Base-by-base conservation (phyloP, 2,113 vertebrate genomes). In the Pelmatolapia mariae region DNA sequence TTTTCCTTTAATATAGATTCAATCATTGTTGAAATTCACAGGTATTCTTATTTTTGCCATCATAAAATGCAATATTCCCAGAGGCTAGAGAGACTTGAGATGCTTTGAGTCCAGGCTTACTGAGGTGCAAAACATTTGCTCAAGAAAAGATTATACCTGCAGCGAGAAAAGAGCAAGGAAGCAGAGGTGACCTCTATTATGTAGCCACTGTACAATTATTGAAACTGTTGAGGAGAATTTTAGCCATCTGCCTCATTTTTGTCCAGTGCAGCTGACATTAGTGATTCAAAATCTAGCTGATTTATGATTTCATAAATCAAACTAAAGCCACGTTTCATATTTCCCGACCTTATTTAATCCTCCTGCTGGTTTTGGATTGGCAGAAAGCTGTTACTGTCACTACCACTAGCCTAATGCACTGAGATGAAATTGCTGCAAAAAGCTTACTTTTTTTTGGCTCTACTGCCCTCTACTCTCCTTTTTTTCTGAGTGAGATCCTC, bases 331-430 rank as follows among this genome's bases (percentile, higher is more conserved):
- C 45, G 16, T 73, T 40, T 61, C 50, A 33, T n/a, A 50, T 63
- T 52, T 68, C 29, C 3, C 10, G 2, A 45, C 26, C 47, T 83
- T 78, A 22, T 81, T 83, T 85, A 33, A 78, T 66, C 40, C 56
- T 43, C 29, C 56, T 73, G 73, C 81, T 87, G 78, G n/a, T 86
- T 85, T 26, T 56, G 54, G 54, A 85, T 87, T 47, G 79, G 40
- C 79, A 89, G 83, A 89, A 82, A 84, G 76, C 53, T 43, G 31
- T 45, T 47, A n/a, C 84, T 68, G 83, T 85, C 45, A 76, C 86
- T 57, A 68, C 33, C 53, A 38, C 63, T 52, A 33, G 16, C 45
- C 18, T 52, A 78, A 52, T 78, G 45, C 73, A 78, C 45, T 33
- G 50, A 31, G 18, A 78, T 87, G 9, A 86, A 87, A 79, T 86